These are phyloP conservation scores for Mobula birostris DNA, from an alignment of 2,113 vertebrate genomes.

Conservation along the genomic window DNA sequence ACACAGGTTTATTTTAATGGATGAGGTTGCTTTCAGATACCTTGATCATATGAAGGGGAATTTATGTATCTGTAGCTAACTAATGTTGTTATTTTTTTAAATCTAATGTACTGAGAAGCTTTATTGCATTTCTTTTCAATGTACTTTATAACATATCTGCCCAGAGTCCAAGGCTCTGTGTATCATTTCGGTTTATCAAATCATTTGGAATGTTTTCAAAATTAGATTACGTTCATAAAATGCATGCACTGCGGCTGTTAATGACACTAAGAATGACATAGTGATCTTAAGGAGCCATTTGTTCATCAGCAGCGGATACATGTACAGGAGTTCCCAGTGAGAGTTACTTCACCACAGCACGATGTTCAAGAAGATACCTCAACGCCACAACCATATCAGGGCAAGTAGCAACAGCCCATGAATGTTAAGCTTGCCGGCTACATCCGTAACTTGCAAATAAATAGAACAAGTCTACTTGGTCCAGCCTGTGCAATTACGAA, in stretches of 20 bases:
- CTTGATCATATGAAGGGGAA: not conserved
- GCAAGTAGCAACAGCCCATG: too few relatives aligned
- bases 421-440: too few relatives aligned
- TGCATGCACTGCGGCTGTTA: not conserved
- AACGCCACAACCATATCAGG: too few relatives aligned
- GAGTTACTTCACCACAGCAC: too few relatives aligned
- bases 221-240: not conserved
- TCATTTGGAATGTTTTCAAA: not conserved
- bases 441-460: too few relatives aligned
- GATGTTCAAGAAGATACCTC: too few relatives aligned
- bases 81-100: not conserved
- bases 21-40: not conserved
- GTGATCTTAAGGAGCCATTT: not conserved
- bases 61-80: too few relatives aligned
- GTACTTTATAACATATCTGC: not conserved
- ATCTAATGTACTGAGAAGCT: not conserved
- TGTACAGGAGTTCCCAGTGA: too few relatives aligned
- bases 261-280: not conserved
- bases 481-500: not conserved
- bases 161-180: not conserved
- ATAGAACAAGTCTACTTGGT: not conserved
- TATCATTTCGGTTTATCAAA: not conserved
- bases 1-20: not conserved
- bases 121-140: conserved; percentile 3
- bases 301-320: too few relatives aligned